A percentile compares a stretch with the other conserved stretches of the same genome.
phyloP scores from a whole-genome alignment of 2,797 vertebrate species.

The Acomys russatus region DNA sequence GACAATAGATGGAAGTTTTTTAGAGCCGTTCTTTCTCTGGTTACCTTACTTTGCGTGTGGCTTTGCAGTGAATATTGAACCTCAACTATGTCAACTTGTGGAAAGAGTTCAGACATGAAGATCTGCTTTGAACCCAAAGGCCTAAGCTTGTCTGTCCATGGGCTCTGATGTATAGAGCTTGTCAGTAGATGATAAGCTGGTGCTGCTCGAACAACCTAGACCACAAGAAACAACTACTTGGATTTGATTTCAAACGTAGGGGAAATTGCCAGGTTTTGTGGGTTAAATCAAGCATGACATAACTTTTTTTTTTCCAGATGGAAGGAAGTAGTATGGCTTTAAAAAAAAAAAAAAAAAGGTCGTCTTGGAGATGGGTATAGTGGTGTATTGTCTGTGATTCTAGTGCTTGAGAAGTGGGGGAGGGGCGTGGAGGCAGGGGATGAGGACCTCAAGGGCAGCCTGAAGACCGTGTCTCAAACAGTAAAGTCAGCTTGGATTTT shows the following conservation, averaged over 20 bases:
- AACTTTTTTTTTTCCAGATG: neutral
- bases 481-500: constrained; percentile 70
- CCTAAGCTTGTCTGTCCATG: neutral
- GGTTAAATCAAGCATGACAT: constrained; percentile 21
- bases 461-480: constrained; percentile 13
- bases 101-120: neutral
- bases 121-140: neutral
- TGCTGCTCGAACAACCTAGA: neutral
- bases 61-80: constrained; percentile 51
- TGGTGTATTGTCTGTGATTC: neutral
- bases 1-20: constrained; percentile 38
- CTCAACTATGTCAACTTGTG: neutral
- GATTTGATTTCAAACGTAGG: neutral
- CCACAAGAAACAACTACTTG: fast-evolving
- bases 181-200: neutral
- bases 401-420: neutral
- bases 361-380: neutral
- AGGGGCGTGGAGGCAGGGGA: neutral
- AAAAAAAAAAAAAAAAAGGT: constrained; percentile 58
- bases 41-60: neutral
- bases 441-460: neutral
- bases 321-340: constrained; percentile 68
- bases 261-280: neutral
- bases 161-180: neutral
- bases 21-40: neutral